A percentile compares a stretch with the other conserved stretches of the same genome.
Conservation (phyloP, 2,113 vertebrate species). For the Zingel zingel region DNA sequence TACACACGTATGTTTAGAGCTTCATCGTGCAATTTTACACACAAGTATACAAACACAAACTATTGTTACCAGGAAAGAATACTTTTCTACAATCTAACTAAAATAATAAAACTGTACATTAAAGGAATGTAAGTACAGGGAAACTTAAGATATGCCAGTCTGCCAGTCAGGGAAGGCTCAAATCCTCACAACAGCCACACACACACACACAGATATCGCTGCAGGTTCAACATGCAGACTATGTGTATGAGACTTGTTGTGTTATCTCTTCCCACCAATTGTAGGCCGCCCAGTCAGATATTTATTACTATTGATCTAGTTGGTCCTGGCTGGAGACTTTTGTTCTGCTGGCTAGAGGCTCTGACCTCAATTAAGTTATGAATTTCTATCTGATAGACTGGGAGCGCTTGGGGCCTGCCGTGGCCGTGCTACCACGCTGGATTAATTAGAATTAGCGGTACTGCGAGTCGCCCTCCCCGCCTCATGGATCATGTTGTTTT, state of each 20-base stretch:
- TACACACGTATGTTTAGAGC: not conserved
- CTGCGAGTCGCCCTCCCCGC: conserved; percentile 87
- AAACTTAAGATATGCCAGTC: not conserved
- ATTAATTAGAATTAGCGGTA: conserved; percentile 99
- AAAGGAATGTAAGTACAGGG: not conserved
- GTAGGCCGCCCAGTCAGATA: conserved; percentile 94
- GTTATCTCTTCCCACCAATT: conserved; percentile 68
- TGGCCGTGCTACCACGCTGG: conserved; percentile 88
- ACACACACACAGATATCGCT: conserved; percentile 12
- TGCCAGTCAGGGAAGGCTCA: not conserved
- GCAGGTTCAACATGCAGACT: conserved; percentile 49
- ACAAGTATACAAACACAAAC: conserved; percentile 13
- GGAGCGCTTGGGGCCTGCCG: conserved; percentile 91
- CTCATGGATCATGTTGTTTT: conserved; percentile 97
- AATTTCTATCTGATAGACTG: conserved; percentile 99
- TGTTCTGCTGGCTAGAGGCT: conserved; percentile 95
- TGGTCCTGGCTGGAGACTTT: conserved; percentile 96
- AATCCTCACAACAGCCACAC: conserved; percentile 2
- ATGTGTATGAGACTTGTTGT: conserved; percentile 62
- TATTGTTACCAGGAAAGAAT: not conserved
- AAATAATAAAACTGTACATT: not conserved
- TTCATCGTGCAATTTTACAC: not conserved
- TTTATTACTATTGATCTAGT: conserved; percentile 99
- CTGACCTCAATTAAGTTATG: conserved; percentile 99
- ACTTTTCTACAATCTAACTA: not conserved